A percentile compares a stretch with the other conserved stretches of the same genome.
These are phyloP conservation scores for Podarcis raffonei DNA, from an alignment of 2,113 vertebrate species.

Conservation along the genomic window DNA sequence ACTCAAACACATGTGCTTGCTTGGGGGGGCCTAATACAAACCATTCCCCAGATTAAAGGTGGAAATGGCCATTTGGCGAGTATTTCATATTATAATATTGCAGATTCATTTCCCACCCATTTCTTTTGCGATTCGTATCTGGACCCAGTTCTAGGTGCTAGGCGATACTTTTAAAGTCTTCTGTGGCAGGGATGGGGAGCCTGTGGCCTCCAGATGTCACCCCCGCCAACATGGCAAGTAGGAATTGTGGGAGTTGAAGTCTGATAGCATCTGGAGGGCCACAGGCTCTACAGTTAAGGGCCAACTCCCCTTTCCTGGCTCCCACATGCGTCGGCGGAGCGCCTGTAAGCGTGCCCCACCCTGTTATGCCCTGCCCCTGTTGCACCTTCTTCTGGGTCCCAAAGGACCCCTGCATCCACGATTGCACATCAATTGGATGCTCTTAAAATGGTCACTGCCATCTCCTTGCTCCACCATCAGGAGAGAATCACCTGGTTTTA, in stretches of 20 bases:
- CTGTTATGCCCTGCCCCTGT: too few relatives aligned
- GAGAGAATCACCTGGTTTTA: not conserved
- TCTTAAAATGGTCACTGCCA: too few relatives aligned
- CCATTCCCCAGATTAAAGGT: too few relatives aligned
- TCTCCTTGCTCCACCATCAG: not conserved
- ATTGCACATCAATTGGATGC: too few relatives aligned
- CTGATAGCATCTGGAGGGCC: too few relatives aligned
- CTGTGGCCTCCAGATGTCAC: too few relatives aligned
- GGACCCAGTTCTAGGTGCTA: not conserved
- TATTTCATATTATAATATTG: not conserved
- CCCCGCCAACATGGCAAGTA: too few relatives aligned
- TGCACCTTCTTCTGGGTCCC: not conserved
- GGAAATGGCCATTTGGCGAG: too few relatives aligned
- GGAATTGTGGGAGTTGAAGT: too few relatives aligned
- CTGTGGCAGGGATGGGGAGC: not conserved
- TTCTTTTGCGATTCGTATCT: not conserved
- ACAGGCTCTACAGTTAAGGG: not conserved
- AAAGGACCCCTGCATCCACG: not conserved
- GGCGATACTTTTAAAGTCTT: not conserved
- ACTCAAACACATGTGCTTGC: not conserved
- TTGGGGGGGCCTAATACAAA: not conserved
- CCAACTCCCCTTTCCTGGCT: not conserved
- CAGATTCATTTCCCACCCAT: not conserved
- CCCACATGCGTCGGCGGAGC: too few relatives aligned
- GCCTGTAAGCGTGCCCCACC: too few relatives aligned